Conservation (phyloP, 2,888 invertebrate species). For the Formica aserva region DNA sequence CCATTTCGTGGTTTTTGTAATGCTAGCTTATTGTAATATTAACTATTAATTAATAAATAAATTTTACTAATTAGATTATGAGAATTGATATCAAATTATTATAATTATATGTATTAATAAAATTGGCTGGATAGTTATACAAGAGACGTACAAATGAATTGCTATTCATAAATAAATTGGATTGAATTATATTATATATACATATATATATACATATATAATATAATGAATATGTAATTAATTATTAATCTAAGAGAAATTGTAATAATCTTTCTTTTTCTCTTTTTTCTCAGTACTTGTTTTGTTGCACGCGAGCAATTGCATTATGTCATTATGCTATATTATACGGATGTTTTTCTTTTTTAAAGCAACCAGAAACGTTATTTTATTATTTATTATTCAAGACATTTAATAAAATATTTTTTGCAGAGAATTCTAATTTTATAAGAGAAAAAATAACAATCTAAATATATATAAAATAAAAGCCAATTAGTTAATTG, state of each 20-base stretch:
- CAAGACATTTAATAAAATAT: neutral
- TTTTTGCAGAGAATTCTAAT: neutral
- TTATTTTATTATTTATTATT: neutral
- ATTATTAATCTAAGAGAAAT: conserved; percentile 7
- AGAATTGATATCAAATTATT: neutral
- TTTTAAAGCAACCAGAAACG: neutral
- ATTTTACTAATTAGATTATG: conserved; percentile 22
- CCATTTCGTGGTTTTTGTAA: neutral
- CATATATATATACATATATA: neutral
- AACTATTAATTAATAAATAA: conserved; percentile 9
- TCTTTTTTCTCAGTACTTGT: neutral
- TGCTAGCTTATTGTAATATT: neutral
- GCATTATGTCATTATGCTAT: neutral
- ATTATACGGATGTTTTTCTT: neutral
- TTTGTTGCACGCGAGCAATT: neutral
- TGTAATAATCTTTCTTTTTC: neutral
- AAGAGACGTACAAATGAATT: neutral
- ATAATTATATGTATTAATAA: neutral
- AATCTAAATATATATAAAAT: neutral
- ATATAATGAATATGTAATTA: neutral
- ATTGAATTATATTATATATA: neutral
- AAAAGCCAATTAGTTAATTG: neutral
- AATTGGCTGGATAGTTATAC: neutral
- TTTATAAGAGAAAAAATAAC: neutral
- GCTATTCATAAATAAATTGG: neutral